Percentiles rank a stretch among this genome's conserved stretches.
Conservation (phyloP, 1,140 invertebrate species). For the Eupristina koningsbergeri region DNA sequence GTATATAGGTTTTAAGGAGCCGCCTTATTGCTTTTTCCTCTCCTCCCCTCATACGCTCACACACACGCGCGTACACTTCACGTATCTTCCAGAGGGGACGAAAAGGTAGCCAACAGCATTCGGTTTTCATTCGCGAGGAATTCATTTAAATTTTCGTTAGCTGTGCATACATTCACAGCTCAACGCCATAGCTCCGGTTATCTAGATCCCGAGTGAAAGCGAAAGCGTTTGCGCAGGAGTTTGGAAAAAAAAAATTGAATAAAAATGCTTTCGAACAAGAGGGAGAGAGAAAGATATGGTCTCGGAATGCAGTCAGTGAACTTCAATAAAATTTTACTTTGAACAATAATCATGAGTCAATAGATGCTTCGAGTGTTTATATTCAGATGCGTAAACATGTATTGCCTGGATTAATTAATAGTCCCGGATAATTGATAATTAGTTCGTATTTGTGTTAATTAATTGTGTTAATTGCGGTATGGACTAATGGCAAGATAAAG, state of each 20-base stretch:
- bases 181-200: background rate
- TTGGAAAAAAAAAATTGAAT: conserved; percentile 9
- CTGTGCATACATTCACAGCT: background rate
- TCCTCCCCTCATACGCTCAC: no score
- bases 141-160: background rate
- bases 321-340: background rate
- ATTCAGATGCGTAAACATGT: background rate
- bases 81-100: background rate
- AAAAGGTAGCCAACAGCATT: background rate
- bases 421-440: no score
- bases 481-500: background rate
- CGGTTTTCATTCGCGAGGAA: background rate
- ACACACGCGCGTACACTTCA: no score
- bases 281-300: conserved; percentile 9
- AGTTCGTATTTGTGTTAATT: background rate
- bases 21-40: no score
- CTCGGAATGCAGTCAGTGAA: background rate
- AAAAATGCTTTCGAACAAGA: conserved; percentile 23
- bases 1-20: no score
- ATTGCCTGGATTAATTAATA: conserved; percentile 22
- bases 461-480: background rate
- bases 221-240: conserved; percentile 25
- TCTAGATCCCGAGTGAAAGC: conserved; percentile 38
- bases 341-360: background rate
- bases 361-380: conserved; percentile 3